A percentile compares a stretch with the other conserved stretches of the same genome.
Conservation (phyloP, 2,797 vertebrate species). For the Eutrigla gurnardus region DNA sequence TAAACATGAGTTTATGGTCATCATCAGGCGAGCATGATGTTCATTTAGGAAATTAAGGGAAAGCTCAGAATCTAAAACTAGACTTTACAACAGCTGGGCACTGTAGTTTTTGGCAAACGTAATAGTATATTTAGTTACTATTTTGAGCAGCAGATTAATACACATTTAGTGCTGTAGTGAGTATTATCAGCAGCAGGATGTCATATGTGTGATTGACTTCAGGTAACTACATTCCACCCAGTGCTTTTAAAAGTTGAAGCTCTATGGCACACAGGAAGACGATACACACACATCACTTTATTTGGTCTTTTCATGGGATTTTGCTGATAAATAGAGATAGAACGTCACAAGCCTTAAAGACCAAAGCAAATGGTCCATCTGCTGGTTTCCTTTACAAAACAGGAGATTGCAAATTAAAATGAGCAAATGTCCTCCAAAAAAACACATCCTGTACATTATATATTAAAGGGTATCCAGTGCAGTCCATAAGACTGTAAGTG, state of each 20-base stretch:
- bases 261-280: slow-evolving; percentile 2
- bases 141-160: neutral
- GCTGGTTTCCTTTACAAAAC: neutral
- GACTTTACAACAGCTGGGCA: neutral
- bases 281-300: slow-evolving; percentile 4
- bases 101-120: neutral
- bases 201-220: neutral
- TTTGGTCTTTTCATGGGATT: slow-evolving; percentile 6
- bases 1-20: no score
- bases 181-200: neutral
- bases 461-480: neutral
- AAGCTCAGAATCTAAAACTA: slow-evolving; percentile 11
- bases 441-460: neutral
- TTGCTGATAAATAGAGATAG: neutral
- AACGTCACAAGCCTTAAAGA: neutral
- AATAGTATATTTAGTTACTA: neutral
- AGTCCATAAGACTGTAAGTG: neutral
- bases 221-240: neutral
- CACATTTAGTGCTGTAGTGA: neutral
- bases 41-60: no score
- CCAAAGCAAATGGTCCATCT: neutral
- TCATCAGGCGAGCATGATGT: no score
- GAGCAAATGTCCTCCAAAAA: neutral
- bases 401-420: neutral
- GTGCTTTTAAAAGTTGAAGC: neutral